Base-by-base conservation (phyloP, 2,113 vertebrate species). In the Catagonus wagneri region DNA sequence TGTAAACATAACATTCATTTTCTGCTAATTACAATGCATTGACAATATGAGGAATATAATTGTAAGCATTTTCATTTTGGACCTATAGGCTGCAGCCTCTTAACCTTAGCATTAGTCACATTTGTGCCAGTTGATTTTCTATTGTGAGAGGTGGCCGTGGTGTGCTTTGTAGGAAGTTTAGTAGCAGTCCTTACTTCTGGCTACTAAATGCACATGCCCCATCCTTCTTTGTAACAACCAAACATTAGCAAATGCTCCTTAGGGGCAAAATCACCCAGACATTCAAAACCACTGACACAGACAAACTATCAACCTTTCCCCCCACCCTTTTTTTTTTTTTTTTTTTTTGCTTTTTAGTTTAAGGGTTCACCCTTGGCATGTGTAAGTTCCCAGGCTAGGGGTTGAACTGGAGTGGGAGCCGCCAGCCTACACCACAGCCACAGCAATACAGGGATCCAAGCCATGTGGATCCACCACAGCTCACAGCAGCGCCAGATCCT, bases 151-250 rank as follows among this genome's bases (percentile, higher is more conserved):
- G 39, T 7, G 25, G 22, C 72, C 2, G 0, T 32, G 10, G 0
- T 36, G 7, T 29, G 6, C 50, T 3, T 39, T 61, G 12, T 27
- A 79, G 29, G 19, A 89, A n/a, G 58, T 83, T 65, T 58, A 63
- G 44, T 20, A 56, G 29, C 29, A 68, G 29, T n/a, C 3, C 9
- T 60, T 54, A 71, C n/a, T 7, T 78, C 58, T 69, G 13, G 58
- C 6, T 22, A 6, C 2, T 74, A 76, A 3, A 11, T 2, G 8
- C 6, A 7, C 8, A 17, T 11, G 6, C 15, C 4, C 23, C n/a
- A 29, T 16, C 20, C 1, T 56, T 34, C 39, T 75, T 50, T n/a
- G 19, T 69, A 50, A 83, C 19, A 83, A 93, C 22, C 6, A 75
- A 60, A 61, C 23, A 34, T 72, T 81, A 50, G 15, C 11, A 81